Base-by-base conservation (phyloP, 1,140 invertebrate species). In the Bombus waltoni region DNA sequence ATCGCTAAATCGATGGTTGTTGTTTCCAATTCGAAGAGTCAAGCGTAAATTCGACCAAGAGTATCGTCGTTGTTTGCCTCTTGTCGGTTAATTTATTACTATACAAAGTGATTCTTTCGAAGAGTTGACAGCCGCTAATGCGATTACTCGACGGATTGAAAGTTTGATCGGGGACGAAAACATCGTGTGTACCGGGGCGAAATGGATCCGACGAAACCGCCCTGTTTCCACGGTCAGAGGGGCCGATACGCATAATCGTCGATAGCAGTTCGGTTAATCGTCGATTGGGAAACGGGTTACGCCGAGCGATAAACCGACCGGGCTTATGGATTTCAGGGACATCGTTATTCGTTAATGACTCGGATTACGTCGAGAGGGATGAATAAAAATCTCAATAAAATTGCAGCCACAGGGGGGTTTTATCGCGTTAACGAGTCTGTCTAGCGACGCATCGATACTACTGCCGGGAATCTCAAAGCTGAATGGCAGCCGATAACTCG, bases 331-430 rank as follows among this genome's bases (percentile, higher is more conserved):
- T 89, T 84, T 89, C 68, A 66, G 40, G 47, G 44, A 53, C 18
- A 78, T 68, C 75, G 44, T 44, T 42, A 65, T 62, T 65, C 73
- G 80, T 83, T 89, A 87, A 83, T 88, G 62, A 81, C 73, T 10
- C 35, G 88, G 76, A 87, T 89, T 83, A 75, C 53, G 40, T 28
- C 10, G 57, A 2, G 35, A 28, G 62, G 38, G 53, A 13, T 32
- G 68, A 81, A 79, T 81, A 84, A 89, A 85, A 89, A 82, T 70
- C 65, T n/a, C 42, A 59, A 87, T 87, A 78, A 87, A 89, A 81
- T 59, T 38, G 65, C 65, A 25, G 44, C 28, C 66, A 10, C 44
- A 10, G 35, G 35, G 18, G 44, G 66, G 35, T 25, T 38, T 73
- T 70, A 57, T 80, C 83, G 76, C 9, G 25, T 25, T 85, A 72